A percentile compares a stretch with the other conserved stretches of the same genome.
These are phyloP conservation scores for Pandemis corylana DNA, from an alignment of 2,888 invertebrate genomes.

Conservation along the genomic window DNA sequence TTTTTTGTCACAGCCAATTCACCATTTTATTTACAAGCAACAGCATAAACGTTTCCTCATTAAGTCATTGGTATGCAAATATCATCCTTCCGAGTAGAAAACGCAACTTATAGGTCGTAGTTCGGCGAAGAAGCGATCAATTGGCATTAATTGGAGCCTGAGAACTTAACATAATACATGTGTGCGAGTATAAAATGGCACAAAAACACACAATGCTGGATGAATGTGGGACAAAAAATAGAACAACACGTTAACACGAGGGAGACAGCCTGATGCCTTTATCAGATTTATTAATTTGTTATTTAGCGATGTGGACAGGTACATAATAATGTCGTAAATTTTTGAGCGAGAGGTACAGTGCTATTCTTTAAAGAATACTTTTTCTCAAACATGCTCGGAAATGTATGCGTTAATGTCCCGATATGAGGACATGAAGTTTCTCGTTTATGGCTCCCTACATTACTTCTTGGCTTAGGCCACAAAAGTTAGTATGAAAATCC, in stretches of 20 bases:
- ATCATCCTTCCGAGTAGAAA: slow-evolving; percentile 39
- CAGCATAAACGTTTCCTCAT: background rate
- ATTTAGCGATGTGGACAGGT: background rate
- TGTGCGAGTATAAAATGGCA: slow-evolving; percentile 26
- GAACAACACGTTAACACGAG: slow-evolving; percentile 4
- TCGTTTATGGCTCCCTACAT: no score
- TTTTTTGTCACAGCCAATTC: no score
- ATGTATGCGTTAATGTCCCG: no score
- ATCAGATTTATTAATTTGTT: background rate
- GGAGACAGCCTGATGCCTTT: slow-evolving; percentile 11
- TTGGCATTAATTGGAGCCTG: slow-evolving; percentile 38
- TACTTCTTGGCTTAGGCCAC: no score
- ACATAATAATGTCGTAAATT: background rate
- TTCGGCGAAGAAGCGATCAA: slow-evolving; percentile 35
- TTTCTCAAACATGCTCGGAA: no score
- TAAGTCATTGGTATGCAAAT: slow-evolving; percentile 5
- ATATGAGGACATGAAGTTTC: no score
- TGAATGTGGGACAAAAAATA: slow-evolving; percentile 25
- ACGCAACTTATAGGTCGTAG: slow-evolving; percentile 28
- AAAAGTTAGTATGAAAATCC: no score
- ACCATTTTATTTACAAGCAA: no score
- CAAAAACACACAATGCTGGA: slow-evolving; percentile 32
- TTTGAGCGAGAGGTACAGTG: background rate
- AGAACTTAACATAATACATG: slow-evolving; percentile 23
- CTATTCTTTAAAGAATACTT: no score